phyloP scores from a whole-genome alignment of 2,797 vertebrate genomes.

The Menidia menidia region DNA sequence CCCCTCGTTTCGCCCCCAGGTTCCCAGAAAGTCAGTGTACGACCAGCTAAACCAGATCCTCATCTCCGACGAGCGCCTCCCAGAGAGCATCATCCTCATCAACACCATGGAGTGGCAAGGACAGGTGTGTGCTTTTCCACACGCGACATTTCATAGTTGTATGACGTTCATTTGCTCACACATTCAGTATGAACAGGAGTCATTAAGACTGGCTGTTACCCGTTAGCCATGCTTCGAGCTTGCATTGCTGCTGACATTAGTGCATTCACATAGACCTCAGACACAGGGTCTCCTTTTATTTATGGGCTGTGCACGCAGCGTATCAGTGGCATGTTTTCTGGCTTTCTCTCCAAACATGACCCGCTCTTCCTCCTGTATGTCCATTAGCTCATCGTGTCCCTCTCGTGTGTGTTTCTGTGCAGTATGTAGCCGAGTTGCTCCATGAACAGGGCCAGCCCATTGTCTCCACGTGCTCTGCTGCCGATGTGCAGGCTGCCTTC shows the following conservation, averaged over 20 bases:
- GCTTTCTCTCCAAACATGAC: constrained; percentile 9
- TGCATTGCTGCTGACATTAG: constrained; percentile 1
- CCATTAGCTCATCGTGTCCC: constrained; percentile 31
- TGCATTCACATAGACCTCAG: constrained; percentile 4
- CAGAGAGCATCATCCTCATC: constrained; percentile 87
- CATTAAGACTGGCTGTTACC: neutral
- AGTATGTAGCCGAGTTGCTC: constrained; percentile 84
- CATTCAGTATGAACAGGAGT: neutral
- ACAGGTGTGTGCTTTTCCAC: constrained; percentile 72
- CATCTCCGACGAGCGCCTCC: constrained; percentile 85
- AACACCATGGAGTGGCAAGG: constrained; percentile 87
- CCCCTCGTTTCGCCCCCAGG: constrained; percentile 63
- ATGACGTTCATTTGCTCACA: constrained; percentile 13
- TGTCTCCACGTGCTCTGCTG: constrained; percentile 84
- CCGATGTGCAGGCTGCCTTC: constrained; percentile 86
- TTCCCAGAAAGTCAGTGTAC: constrained; percentile 86
- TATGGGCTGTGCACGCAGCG: neutral
- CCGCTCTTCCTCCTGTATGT: constrained; percentile 13
- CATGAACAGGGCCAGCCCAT: constrained; percentile 84
- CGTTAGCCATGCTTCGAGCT: neutral
- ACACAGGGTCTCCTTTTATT: neutral
- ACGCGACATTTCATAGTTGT: neutral
- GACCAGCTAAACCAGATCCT: constrained; percentile 88
- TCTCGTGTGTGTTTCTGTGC: constrained; percentile 56
- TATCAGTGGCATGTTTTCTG: constrained; percentile 5